Evolutionary conservation across 2,797 vertebrate genomes (phyloP), one percentile per base, ranked within the genome.

Genomic region (Micromesistius poutassou): DNA sequence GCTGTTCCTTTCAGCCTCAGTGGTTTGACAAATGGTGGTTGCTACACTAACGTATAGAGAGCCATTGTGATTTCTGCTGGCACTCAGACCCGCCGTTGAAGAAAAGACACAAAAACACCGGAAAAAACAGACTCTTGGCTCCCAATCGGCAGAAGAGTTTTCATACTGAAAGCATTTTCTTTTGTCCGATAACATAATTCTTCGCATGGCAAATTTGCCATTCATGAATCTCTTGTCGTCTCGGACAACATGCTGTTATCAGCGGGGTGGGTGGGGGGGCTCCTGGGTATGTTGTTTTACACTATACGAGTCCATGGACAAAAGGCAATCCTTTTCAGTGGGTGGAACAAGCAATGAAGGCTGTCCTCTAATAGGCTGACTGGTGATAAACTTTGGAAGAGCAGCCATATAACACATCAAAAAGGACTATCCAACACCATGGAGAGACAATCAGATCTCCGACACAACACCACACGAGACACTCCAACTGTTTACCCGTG

Each of bases 1-100:
- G 5, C 55, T n/a, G 22, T 62, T 62, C 55, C 55, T 62, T 62
- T 62, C 55, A 62, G 55, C 22, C 55, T 62, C 55, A 62, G 55
- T 62, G 55, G 55, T 62, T 62, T 62, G 55, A 62, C 55, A 62
- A 62, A 62, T 62, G 55, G 55, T 22, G 55, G 55, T 62, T n/a
- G 22, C 55, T 25, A 62, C 55, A 22, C 55, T 62, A 62, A 62
- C 55, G n/a, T 62, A 62, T 62, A 62, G 55, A 25, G 55, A 62
- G 55, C n/a, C n/a, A 62, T 62, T 62, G 55, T n/a, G 55, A 62
- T 62, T 62, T 25, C 55, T n/a, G 55, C 55, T n/a, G 55, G n/a
- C 46, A 19, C 46, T 25, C 6, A 62, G 55, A 62, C 46, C 55
- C n/a, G 55, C 55, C 4, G 55, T 7, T 25, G 55, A 9, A 62